Conservation (phyloP, 1,140 invertebrate species). For the Ceratina calcarata region DNA sequence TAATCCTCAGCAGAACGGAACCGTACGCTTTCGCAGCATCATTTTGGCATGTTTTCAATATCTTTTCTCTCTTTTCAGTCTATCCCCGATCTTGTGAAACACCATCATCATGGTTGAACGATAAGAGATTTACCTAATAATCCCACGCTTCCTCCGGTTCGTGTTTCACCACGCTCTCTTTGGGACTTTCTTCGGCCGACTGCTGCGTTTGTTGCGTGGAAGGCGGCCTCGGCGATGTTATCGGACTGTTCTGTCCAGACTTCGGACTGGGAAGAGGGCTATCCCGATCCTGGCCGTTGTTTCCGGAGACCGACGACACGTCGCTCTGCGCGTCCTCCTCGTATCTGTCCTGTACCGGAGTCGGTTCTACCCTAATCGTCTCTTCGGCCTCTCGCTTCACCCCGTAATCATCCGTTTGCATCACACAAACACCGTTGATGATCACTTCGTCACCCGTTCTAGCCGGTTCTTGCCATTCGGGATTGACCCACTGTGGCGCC, state of each 20-base stretch:
- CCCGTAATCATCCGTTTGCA: constrained; percentile 88
- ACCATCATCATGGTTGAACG: not conserved
- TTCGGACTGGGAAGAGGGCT: constrained; percentile 76
- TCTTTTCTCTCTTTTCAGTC: not conserved
- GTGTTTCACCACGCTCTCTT: constrained; percentile 74
- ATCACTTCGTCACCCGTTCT: constrained; percentile 88
- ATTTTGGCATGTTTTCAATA: constrained; percentile 56
- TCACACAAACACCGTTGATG: constrained; percentile 95
- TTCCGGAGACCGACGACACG: constrained; percentile 79
- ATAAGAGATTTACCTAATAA: constrained; percentile 61
- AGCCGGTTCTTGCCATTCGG: constrained; percentile 89
- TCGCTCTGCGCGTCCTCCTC: constrained; percentile 83
- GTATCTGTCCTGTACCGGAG: constrained; percentile 83
- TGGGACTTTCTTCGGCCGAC: constrained; percentile 73
- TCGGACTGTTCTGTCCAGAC: constrained; percentile 74
- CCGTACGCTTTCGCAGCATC: constrained; percentile 46
- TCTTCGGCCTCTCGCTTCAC: constrained; percentile 84
- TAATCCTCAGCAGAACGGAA: constrained; percentile 29
- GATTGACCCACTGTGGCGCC: constrained; percentile 98
- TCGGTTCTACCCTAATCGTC: constrained; percentile 87
- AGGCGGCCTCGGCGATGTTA: constrained; percentile 71
- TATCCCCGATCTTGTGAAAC: not conserved
- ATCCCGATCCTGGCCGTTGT: constrained; percentile 75
- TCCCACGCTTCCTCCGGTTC: constrained; percentile 79
- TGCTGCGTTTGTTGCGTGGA: constrained; percentile 70